Percentiles rank a stretch among this genome's conserved stretches.
phyloP scores from a whole-genome alignment of 1,140 invertebrate species.

The Antheraea pernyi region DNA sequence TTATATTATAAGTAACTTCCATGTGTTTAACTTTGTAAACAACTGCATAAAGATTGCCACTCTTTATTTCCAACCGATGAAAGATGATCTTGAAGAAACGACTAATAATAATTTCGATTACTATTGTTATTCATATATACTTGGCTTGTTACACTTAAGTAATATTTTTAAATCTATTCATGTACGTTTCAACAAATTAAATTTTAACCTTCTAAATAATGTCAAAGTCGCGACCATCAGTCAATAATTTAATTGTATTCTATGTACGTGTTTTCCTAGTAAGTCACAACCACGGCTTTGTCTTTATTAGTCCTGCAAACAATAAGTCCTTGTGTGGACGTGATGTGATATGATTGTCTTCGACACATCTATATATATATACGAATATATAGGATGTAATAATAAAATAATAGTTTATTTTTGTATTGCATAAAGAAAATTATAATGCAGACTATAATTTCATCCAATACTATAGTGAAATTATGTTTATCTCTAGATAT shows the following conservation, averaged over 20 bases:
- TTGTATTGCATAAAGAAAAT: too few species aligned
- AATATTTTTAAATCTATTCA: background rate
- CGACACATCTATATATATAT: background rate
- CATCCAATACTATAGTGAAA: too few species aligned
- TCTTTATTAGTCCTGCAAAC: slow-evolving; percentile 16
- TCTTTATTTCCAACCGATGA: too few species aligned
- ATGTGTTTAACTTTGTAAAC: too few species aligned
- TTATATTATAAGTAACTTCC: too few species aligned
- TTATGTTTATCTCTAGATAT: too few species aligned
- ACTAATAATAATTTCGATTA: background rate
- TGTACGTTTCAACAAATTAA: background rate
- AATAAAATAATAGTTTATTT: too few species aligned
- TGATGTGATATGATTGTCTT: background rate
- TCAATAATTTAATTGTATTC: slow-evolving; percentile 20
- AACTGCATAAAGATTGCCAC: too few species aligned
- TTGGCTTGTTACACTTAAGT: background rate
- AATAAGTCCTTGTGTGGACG: slow-evolving; percentile 20
- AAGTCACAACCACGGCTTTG: slow-evolving; percentile 3
- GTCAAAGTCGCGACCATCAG: slow-evolving; percentile 18
- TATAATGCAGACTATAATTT: too few species aligned
- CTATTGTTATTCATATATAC: too few species aligned
- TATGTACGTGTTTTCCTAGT: slow-evolving; percentile 22
- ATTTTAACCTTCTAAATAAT: slow-evolving; percentile 11
- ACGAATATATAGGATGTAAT: too few species aligned
- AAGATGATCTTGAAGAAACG: too few species aligned